A percentile compares a stretch with the other conserved stretches of the same genome.
Evolutionary conservation across 2,797 vertebrate genomes (phyloP).

Genomic region (Melanotaenia maccullochi): DNA sequence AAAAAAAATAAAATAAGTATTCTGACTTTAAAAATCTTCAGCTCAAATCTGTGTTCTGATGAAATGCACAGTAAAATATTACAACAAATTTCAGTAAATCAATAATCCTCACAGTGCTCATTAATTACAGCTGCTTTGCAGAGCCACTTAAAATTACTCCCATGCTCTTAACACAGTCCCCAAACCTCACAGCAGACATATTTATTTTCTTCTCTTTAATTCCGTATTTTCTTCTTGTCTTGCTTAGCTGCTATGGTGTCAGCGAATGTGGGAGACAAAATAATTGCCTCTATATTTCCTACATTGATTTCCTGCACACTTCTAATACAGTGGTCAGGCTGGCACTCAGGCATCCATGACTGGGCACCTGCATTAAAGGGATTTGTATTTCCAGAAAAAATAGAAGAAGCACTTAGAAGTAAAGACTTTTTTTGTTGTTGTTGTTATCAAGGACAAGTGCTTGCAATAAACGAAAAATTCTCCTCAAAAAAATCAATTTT

Average conservation of each 20-base stretch:
- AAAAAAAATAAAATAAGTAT: not conserved
- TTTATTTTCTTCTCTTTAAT: conserved; percentile 73
- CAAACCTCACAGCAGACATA: conserved; percentile 48
- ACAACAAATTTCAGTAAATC: conserved; percentile 46
- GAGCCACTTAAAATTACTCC: conserved; percentile 56
- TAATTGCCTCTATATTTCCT: conserved; percentile 87
- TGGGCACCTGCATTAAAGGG: conserved; percentile 49
- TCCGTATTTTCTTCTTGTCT: conserved; percentile 73
- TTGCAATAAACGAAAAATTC: conserved; percentile 43
- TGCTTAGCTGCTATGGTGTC: conserved; percentile 79
- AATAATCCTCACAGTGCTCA: conserved; percentile 58
- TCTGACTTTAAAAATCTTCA: conserved; percentile 21
- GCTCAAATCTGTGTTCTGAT: conserved; percentile 16
- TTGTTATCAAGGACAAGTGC: conserved; percentile 52
- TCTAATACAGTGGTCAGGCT: conserved; percentile 81
- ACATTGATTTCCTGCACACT: conserved; percentile 82
- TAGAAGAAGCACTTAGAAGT: conserved; percentile 37
- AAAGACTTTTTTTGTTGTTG: conserved; percentile 32
- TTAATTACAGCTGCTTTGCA: conserved; percentile 68
- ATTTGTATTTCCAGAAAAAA: conserved; percentile 55
- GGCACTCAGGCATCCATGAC: conserved; percentile 71
- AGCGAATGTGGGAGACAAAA: conserved; percentile 83
- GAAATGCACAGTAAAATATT: conserved; percentile 26
- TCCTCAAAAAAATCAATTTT: conserved; percentile 15
- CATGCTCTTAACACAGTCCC: conserved; percentile 50